phyloP scores from a whole-genome alignment of 1,140 invertebrate species.

The Trichonephila clavipes region DNA sequence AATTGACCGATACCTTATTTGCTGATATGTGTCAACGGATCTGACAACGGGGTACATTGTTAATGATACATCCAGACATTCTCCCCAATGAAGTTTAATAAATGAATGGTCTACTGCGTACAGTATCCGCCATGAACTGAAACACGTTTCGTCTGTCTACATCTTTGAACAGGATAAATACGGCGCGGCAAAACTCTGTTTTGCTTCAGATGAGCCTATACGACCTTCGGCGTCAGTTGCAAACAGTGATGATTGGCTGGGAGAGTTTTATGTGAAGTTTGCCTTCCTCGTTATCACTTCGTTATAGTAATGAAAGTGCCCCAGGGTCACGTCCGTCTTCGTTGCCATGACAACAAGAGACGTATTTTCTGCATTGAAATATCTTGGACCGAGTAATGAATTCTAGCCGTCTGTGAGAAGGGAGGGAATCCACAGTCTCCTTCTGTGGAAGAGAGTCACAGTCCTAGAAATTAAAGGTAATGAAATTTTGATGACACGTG shows the following conservation, averaged over 20 bases:
- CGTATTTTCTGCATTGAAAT: slow-evolving; percentile 58
- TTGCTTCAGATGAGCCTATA: slow-evolving; percentile 41
- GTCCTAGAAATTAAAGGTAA: slow-evolving; percentile 68
- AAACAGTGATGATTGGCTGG: slow-evolving; percentile 62
- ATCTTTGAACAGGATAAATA: slow-evolving; percentile 23
- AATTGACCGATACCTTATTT: background rate
- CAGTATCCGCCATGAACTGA: background rate
- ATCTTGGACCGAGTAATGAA: slow-evolving; percentile 60
- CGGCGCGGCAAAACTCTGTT: slow-evolving; percentile 24
- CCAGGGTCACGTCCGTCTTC: slow-evolving; percentile 71
- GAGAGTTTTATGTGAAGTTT: slow-evolving; percentile 75
- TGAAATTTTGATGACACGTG: slow-evolving; percentile 63
- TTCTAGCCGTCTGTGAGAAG: background rate
- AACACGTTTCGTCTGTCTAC: slow-evolving; percentile 17
- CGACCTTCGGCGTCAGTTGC: slow-evolving; percentile 46
- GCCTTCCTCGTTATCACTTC: slow-evolving; percentile 73
- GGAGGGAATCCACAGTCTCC: background rate
- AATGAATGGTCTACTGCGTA: slow-evolving; percentile 24
- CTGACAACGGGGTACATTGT: background rate
- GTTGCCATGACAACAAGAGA: slow-evolving; percentile 56
- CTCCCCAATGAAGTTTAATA: slow-evolving; percentile 22
- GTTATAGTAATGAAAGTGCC: slow-evolving; percentile 75
- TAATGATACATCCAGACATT: background rate
- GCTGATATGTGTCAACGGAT: background rate
- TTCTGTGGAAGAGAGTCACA: background rate